phyloP scores from a whole-genome alignment of 1,140 invertebrate genomes.

The Globodera rostochiensis region DNA sequence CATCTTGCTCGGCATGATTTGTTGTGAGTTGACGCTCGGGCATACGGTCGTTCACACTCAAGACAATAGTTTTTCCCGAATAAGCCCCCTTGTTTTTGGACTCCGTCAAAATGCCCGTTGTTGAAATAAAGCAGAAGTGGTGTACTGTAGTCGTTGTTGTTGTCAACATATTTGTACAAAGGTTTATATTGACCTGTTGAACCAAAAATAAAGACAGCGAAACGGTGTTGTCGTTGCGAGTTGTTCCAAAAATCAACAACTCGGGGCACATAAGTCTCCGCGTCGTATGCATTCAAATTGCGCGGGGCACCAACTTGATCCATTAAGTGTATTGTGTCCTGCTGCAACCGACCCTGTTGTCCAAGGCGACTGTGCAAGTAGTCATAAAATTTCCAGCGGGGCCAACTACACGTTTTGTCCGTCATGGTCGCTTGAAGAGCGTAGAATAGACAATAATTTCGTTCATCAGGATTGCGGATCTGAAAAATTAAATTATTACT shows the following conservation, averaged over 20 bases:
- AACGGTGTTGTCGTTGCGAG: neutral
- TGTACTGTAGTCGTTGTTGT: neutral
- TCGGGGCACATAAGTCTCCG: neutral
- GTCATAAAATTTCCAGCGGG: neutral
- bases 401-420: neutral
- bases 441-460: neutral
- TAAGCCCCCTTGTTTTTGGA: neutral
- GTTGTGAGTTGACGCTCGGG: neutral
- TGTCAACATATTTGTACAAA: neutral
- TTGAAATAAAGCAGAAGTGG: neutral
- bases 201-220: neutral
- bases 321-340: neutral
- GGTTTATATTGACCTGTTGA: neutral
- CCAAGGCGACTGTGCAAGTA: neutral
- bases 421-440: neutral
- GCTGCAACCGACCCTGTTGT: neutral
- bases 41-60: neutral
- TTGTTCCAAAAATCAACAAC: neutral
- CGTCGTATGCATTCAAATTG: neutral
- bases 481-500: no score
- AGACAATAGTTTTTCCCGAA: neutral
- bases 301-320: neutral
- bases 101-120: conserved; percentile 5
- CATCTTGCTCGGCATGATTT: neutral
- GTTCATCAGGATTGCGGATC: neutral